Evolutionary conservation across 2,113 vertebrate species (phyloP).

Genomic region (Phrynosoma blainvillii): DNA sequence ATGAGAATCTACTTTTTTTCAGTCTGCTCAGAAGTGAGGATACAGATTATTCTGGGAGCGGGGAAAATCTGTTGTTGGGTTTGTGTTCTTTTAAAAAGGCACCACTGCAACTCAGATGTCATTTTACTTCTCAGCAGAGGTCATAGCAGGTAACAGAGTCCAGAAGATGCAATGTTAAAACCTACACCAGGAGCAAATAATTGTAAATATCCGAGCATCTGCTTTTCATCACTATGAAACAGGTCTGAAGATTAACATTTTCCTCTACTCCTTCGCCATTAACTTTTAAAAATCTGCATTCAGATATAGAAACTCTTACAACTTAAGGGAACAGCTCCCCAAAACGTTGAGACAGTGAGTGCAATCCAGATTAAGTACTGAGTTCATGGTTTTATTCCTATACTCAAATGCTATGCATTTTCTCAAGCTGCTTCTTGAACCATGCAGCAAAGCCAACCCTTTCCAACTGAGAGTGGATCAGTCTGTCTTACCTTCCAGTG

Average conservation of each 20-base stretch:
- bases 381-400: too few relatives aligned
- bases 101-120: neutral
- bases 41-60: conserved; percentile 14
- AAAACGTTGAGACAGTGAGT: neutral
- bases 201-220: accelerated
- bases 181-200: accelerated
- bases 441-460: too few relatives aligned
- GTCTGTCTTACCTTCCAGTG: too few relatives aligned
- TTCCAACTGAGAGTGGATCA: too few relatives aligned
- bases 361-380: too few relatives aligned
- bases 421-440: too few relatives aligned
- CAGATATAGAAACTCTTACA: neutral
- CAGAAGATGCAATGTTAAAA: neutral
- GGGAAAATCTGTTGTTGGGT: too few relatives aligned
- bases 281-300: neutral
- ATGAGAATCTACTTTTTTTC: conserved; percentile 69
- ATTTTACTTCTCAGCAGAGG: neutral
- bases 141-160: neutral
- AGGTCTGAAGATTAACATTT: neutral
- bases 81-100: neutral
- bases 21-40: conserved; percentile 75
- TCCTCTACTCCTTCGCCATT: too few relatives aligned
- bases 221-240: neutral
- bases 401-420: too few relatives aligned
- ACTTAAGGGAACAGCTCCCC: neutral